Base-by-base conservation (phyloP, 2,113 vertebrate species). In the Rhynchomys soricoides region DNA sequence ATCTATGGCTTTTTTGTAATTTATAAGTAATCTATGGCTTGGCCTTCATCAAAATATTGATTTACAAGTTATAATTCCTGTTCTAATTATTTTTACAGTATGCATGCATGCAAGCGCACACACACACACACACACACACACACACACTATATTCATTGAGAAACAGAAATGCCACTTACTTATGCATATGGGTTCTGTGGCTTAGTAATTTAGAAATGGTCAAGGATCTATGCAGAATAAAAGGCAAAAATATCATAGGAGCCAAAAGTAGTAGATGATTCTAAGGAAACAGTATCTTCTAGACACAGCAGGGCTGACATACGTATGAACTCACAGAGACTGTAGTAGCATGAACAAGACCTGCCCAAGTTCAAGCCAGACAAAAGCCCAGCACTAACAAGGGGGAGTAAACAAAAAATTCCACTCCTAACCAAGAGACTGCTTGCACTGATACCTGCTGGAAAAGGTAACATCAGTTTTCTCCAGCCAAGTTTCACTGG, bases 81-180 rank as follows among this genome's bases (percentile, higher is more conserved):
- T 87, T 78, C 68, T 29, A 78, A 52, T 81, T 19, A 92, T 87
- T 74, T 89, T 95, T 75, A 29, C 45, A n/a, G n/a, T n/a, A n/a
- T 79, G 16, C 17, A 55, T 31, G 71, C 15, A 78, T 85, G 64
- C 34, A 26, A n/a, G n/a, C n/a, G n/a, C 66, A 45, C 40, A 82
- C 79, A 82, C 50, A 81, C 50, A 81, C 48, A 52, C 31, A 79
- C 34, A 79, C 77, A 79, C 34, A 57, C 34, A 57, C 50, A 57
- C 10, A 37, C 34, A 57, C 21, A 37, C 2, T 1, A 17, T 43
- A 86, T 79, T 87, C 70, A 79, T 37, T 15, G 31, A 34, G 43
- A 75, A 37, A 66, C 85, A 64, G 3, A 71, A 34, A 1, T 22
- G 55, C 5, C 19, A 62, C 22, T 55, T 40, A 52, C 31, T n/a